Conservation (phyloP, 1,140 invertebrate species). For the Planococcus citri region DNA sequence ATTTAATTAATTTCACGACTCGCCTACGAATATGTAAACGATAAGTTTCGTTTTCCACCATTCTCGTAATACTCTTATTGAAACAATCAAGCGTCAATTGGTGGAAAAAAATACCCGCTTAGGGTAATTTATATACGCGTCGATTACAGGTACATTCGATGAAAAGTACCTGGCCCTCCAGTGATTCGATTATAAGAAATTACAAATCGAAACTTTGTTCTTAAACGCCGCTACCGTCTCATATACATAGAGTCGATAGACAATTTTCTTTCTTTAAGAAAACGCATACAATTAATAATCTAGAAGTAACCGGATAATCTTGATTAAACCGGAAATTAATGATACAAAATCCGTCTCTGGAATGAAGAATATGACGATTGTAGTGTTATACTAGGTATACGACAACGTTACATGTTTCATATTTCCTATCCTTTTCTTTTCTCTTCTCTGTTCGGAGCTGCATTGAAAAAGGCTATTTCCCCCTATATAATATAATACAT, state of each 20-base stretch:
- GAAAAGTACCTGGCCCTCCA: too few relatives aligned
- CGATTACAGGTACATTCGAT: background rate
- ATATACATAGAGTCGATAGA: too few relatives aligned
- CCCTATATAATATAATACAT: too few relatives aligned
- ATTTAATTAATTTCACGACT: background rate
- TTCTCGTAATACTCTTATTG: too few relatives aligned
- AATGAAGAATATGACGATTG: background rate
- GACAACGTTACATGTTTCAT: background rate
- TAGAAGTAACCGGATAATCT: background rate
- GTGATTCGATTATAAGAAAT: background rate
- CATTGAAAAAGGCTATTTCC: too few relatives aligned
- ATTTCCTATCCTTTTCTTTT: background rate
- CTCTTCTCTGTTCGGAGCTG: too few relatives aligned
- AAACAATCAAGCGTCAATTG: background rate
- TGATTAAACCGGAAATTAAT: background rate
- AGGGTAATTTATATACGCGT: background rate
- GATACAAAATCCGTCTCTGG: constrained; percentile 6
- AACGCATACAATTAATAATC: background rate
- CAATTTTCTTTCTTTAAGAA: too few relatives aligned
- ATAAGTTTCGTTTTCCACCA: background rate
- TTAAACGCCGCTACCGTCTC: too few relatives aligned
- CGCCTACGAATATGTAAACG: background rate
- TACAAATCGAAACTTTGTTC: too few relatives aligned
- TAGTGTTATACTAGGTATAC: background rate
- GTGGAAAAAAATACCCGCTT: background rate